phyloP scores from a whole-genome alignment of 2,113 vertebrate genomes.

The Xyliphius kryptos region DNA sequence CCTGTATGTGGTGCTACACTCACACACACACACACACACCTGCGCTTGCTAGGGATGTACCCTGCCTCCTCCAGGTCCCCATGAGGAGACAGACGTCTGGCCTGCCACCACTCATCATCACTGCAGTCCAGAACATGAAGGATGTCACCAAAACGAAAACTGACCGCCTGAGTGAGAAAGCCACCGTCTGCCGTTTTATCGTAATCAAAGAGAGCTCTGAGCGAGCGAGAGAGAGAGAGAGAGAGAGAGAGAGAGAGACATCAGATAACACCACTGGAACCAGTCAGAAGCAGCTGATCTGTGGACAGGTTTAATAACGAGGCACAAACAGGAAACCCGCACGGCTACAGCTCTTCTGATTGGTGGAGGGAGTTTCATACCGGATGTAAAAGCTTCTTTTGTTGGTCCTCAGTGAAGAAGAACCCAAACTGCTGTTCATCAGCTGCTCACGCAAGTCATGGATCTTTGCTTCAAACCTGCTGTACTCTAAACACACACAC shows the following conservation, averaged over 20 bases:
- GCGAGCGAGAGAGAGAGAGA: not conserved
- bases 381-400: slow-evolving; percentile 80
- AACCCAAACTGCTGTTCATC: slow-evolving; percentile 77
- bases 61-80: slow-evolving; percentile 77
- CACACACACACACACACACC: slow-evolving; percentile 57
- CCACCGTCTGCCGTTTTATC: slow-evolving; percentile 85
- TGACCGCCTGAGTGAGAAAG: slow-evolving; percentile 80
- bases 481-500: slow-evolving; percentile 66
- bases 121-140: slow-evolving; percentile 78
- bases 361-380: slow-evolving; percentile 44
- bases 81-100: slow-evolving; percentile 71
- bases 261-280: not conserved
- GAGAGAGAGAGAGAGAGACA: no score
- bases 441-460: slow-evolving; percentile 83
- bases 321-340: not conserved
- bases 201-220: slow-evolving; percentile 37
- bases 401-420: slow-evolving; percentile 70
- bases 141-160: slow-evolving; percentile 82
- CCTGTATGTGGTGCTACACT: no score
- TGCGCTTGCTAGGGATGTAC: slow-evolving; percentile 82
- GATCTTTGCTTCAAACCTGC: slow-evolving; percentile 82
- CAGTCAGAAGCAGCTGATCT: no score
- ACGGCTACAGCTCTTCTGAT: not conserved
- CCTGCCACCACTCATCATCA: slow-evolving; percentile 90
- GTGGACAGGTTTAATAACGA: no score